Conservation (phyloP, 2,797 vertebrate species). For the Cirrhinus mrigala region DNA sequence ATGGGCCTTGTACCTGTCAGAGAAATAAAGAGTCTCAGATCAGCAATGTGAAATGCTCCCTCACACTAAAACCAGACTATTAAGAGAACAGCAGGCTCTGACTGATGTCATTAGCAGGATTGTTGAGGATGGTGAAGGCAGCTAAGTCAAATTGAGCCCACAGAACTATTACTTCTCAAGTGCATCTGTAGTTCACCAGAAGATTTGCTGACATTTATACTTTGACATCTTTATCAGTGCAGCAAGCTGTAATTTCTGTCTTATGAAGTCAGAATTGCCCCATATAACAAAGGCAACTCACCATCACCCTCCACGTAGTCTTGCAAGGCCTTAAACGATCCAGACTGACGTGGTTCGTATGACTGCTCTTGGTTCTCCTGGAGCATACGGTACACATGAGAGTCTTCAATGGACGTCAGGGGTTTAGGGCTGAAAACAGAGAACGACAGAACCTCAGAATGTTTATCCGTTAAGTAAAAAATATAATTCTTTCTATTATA, state of each 20-base stretch:
- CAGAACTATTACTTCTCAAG: not conserved
- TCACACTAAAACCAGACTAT: not conserved
- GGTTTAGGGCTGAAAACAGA: constrained; percentile 65
- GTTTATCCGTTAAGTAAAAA: not conserved
- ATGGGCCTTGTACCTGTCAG: constrained; percentile 78
- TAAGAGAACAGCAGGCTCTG: not conserved
- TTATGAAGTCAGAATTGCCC: not conserved
- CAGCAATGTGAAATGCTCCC: not conserved
- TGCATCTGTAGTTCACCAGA: not conserved
- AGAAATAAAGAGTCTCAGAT: not conserved
- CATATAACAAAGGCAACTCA: constrained; percentile 68
- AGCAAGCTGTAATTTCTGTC: not conserved
- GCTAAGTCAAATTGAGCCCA: not conserved
- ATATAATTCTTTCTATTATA: not conserved
- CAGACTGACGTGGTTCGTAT: constrained; percentile 90
- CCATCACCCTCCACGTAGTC: constrained; percentile 91
- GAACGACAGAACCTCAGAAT: not conserved
- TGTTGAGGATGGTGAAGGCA: not conserved
- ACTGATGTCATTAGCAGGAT: constrained; percentile 4
- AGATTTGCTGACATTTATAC: not conserved
- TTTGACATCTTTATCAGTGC: not conserved
- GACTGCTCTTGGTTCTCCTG: constrained; percentile 83
- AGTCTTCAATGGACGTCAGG: constrained; percentile 81
- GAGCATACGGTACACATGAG: constrained; percentile 95
- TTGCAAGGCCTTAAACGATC: constrained; percentile 95